Conservation (phyloP, 2,113 vertebrate genomes). For the Dasyornis broadbenti region DNA sequence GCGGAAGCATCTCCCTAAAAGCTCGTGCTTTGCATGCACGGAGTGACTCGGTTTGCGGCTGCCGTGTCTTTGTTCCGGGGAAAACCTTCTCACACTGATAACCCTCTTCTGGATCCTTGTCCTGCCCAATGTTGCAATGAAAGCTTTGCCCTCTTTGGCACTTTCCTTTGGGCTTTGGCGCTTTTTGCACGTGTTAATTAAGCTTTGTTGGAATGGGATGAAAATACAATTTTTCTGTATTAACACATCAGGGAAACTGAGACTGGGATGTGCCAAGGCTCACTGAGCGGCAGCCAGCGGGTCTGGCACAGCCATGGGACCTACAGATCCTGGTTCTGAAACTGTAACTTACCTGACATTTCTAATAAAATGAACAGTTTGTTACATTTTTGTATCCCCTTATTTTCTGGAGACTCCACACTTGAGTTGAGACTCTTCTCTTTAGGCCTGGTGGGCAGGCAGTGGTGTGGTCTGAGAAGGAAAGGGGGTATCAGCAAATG, state of each 20-base stretch:
- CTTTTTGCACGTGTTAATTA: neutral
- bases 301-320: neutral
- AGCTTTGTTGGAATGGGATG: neutral
- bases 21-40: rapidly evolving
- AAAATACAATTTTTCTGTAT: neutral
- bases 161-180: neutral
- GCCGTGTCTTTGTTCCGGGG: neutral
- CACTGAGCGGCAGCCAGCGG: neutral
- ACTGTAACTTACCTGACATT: neutral
- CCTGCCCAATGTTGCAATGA: neutral
- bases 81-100: neutral
- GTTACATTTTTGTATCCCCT: constrained; percentile 17
- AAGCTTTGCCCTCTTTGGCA: neutral
- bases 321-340: neutral
- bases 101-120: neutral
- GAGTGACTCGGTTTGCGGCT: neutral
- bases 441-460: neutral
- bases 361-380: constrained; percentile 40
- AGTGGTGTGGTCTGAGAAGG: neutral
- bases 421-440: neutral
- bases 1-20: neutral
- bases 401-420: neutral
- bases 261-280: neutral
- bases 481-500: rapidly evolving
- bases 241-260: neutral